These are phyloP conservation scores for Brachyalestes nurse DNA, from an alignment of 2,797 vertebrate species.

Conservation along the genomic window DNA sequence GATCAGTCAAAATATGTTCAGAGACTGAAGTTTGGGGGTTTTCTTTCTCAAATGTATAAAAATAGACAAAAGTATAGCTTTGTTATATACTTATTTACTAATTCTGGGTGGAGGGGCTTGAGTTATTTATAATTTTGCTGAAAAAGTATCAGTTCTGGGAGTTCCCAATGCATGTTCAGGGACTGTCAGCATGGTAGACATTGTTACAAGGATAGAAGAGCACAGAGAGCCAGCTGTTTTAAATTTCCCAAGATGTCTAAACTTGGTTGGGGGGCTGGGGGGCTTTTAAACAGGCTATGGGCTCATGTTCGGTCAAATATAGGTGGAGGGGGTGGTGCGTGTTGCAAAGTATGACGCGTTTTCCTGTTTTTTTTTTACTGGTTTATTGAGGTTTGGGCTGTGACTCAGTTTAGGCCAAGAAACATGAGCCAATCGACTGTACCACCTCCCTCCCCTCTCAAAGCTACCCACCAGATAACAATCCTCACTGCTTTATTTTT, in stretches of 20 bases:
- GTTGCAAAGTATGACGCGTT: neutral
- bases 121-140: neutral
- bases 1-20: neutral
- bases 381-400: constrained; percentile 10
- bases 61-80: no score
- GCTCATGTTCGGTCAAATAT: constrained; percentile 20
- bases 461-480: neutral
- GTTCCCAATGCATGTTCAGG: neutral
- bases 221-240: constrained; percentile 18
- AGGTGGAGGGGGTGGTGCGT: neutral
- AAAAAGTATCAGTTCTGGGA: neutral
- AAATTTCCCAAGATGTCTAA: constrained; percentile 22
- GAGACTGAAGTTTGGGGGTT: neutral
- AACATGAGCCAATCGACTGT: constrained; percentile 21
- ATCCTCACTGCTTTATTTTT: constrained; percentile 21
- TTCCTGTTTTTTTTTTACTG: neutral
- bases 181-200: neutral
- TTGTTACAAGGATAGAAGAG: neutral
- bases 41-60: no score
- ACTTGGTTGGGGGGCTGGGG: neutral
- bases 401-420: neutral
- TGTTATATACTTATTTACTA: no score
- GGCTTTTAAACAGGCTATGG: neutral
- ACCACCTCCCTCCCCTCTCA: neutral
- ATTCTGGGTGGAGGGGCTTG: no score